Evolutionary conservation across 2,888 invertebrate species (phyloP).

Genomic region (Sialis lutaria): DNA sequence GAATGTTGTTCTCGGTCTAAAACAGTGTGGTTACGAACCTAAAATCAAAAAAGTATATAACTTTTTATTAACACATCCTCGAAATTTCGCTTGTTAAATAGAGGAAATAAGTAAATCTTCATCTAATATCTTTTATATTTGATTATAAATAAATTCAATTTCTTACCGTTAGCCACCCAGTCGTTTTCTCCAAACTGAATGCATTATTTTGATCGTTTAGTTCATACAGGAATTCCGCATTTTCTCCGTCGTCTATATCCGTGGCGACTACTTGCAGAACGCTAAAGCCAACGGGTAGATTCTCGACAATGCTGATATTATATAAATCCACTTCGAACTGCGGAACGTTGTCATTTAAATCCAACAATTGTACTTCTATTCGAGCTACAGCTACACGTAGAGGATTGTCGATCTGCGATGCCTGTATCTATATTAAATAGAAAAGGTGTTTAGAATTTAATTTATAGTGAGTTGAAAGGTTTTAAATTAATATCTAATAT

Average conservation of each 20-base stretch:
- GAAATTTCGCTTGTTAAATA: too few species aligned
- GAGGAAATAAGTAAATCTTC: too few species aligned
- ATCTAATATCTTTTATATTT: too few species aligned
- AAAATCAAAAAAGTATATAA: constrained; percentile 5
- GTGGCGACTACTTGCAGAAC: constrained; percentile 52
- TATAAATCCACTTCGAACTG: constrained; percentile 80
- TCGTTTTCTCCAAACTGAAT: constrained; percentile 59
- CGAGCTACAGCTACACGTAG: constrained; percentile 55
- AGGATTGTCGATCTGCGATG: constrained; percentile 61
- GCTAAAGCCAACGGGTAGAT: constrained; percentile 67
- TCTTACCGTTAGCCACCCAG: constrained; percentile 74
- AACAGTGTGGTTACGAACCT: constrained; percentile 39
- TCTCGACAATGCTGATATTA: constrained; percentile 84
- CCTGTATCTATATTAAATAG: constrained; percentile 46
- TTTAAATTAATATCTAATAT: too few species aligned
- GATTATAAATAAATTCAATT: neutral
- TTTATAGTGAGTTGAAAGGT: too few species aligned
- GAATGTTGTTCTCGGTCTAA: constrained; percentile 64
- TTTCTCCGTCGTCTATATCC: constrained; percentile 72
- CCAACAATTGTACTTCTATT: constrained; percentile 54
- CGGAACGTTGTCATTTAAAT: constrained; percentile 70
- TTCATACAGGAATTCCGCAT: constrained; percentile 67
- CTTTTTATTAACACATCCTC: too few species aligned
- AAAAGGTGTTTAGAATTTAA: too few species aligned
- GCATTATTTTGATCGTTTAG: constrained; percentile 57